phyloP scores from a whole-genome alignment of 2,797 vertebrate species.

The Pogoniulus pusillus region DNA sequence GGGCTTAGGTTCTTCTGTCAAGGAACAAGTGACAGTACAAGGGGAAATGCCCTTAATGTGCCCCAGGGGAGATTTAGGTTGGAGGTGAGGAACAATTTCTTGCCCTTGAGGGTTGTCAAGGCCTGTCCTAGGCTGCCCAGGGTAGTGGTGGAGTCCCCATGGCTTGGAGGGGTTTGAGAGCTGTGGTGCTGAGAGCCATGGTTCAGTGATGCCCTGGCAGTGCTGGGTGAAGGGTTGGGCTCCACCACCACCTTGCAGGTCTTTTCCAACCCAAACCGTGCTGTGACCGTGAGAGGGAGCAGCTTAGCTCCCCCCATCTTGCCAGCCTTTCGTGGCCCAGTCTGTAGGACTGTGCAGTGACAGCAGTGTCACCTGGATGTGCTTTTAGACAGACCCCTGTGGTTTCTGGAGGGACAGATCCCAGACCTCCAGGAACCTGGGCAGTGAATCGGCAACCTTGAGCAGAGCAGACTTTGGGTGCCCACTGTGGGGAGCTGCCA shows the following conservation, averaged over 20 bases:
- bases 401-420: not conserved
- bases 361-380: not conserved
- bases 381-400: not conserved
- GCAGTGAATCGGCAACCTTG: not conserved
- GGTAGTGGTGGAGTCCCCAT: not conserved
- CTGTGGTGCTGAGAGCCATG: not conserved
- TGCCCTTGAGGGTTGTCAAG: no score
- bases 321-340: not conserved
- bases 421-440: not conserved
- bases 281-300: not conserved
- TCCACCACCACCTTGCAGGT: not conserved
- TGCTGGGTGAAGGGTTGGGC: not conserved
- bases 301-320: not conserved
- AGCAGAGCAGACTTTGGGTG: not conserved
- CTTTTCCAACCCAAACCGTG: not conserved
- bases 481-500: not conserved
- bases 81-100: no score
- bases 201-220: not conserved
- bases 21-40: no score
- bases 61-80: no score
- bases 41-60: no score
- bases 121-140: no score
- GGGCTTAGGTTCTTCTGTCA: no score
- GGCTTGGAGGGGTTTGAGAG: not conserved
- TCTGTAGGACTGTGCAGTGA: not conserved